These are phyloP conservation scores for Diadema setosum DNA, from an alignment of 35 echinoderm and acorn worm genomes.

Conservation along the genomic window DNA sequence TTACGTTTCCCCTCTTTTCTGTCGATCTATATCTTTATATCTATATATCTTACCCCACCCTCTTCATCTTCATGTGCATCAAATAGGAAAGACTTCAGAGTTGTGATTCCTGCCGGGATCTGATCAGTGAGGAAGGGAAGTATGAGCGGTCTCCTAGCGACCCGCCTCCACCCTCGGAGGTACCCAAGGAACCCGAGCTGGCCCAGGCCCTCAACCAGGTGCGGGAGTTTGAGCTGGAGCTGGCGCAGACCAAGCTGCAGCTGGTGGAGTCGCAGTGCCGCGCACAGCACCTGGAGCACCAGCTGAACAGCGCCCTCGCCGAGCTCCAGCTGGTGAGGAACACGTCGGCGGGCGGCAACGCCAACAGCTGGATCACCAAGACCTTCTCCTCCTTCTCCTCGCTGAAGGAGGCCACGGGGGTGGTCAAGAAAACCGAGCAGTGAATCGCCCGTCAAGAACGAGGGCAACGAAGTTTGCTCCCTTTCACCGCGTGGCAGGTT, in stretches of 20 bases:
- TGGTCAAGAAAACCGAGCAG: conserved; percentile 43
- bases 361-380: conserved; percentile 81
- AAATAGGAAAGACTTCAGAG: conserved; percentile 44
- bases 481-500: too few relatives aligned
- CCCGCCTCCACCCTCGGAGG: background rate
- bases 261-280: conserved; percentile 90
- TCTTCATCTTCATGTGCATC: too few relatives aligned
- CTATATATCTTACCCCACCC: too few relatives aligned
- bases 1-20: too few relatives aligned
- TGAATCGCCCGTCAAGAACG: too few relatives aligned
- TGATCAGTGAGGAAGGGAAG: conserved; percentile 71
- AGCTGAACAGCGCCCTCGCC: conserved; percentile 47
- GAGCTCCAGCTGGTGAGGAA: conserved; percentile 51
- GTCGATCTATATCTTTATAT: too few relatives aligned
- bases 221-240: conserved; percentile 81
- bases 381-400: conserved; percentile 63
- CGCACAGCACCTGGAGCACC: conserved; percentile 87
- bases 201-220: conserved; percentile 36
- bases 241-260: conserved; percentile 91
- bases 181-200: conserved; percentile 11
- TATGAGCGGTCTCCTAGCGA: conserved; percentile 45
- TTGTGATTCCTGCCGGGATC: conserved; percentile 60
- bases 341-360: background rate
- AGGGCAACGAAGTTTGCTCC: too few relatives aligned
- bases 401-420: conserved; percentile 68